phyloP scores from a whole-genome alignment of 2,113 vertebrate species.

The Elephantulus edwardii region DNA sequence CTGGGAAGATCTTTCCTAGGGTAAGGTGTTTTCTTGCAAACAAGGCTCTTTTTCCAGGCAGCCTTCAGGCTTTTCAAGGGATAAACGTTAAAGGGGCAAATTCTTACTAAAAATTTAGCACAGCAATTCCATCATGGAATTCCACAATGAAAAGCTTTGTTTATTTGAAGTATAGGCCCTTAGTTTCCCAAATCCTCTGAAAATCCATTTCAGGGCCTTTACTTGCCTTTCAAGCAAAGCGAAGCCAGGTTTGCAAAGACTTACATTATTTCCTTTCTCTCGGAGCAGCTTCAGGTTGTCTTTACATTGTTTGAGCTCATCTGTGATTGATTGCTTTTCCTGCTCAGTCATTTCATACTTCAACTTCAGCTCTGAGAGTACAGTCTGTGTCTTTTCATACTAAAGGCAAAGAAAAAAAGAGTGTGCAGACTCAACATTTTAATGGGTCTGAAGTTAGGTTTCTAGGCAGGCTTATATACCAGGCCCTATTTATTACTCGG shows the following conservation, averaged over 20 bases:
- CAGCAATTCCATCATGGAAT: constrained; percentile 37
- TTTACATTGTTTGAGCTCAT: constrained; percentile 96
- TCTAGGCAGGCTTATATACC: constrained; percentile 58
- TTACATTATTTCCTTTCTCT: constrained; percentile 96
- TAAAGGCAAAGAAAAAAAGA: constrained; percentile 83
- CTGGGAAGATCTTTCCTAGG: constrained; percentile 14
- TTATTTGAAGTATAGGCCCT: background rate
- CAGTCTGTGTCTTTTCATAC: constrained; percentile 95
- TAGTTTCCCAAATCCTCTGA: constrained; percentile 41
- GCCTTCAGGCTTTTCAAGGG: background rate
- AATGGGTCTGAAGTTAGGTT: constrained; percentile 64
- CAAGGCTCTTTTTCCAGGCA: background rate
- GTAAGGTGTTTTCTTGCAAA: constrained; percentile 33
- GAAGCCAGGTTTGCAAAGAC: constrained; percentile 78
- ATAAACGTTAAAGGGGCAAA: constrained; percentile 38
- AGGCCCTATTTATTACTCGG: constrained; percentile 45
- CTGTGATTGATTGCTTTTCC: constrained; percentile 93
- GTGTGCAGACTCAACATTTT: constrained; percentile 76
- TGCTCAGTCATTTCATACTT: constrained; percentile 93
- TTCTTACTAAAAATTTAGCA: constrained; percentile 39
- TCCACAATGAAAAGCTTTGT: constrained; percentile 27
- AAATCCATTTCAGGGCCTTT: constrained; percentile 17
- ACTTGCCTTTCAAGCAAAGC: constrained; percentile 54
- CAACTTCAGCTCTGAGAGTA: constrained; percentile 92
- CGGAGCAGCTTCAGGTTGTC: constrained; percentile 95